Evolutionary conservation across 2,888 invertebrate genomes (phyloP).

Genomic region (Mesorhabditis spiculigera): DNA sequence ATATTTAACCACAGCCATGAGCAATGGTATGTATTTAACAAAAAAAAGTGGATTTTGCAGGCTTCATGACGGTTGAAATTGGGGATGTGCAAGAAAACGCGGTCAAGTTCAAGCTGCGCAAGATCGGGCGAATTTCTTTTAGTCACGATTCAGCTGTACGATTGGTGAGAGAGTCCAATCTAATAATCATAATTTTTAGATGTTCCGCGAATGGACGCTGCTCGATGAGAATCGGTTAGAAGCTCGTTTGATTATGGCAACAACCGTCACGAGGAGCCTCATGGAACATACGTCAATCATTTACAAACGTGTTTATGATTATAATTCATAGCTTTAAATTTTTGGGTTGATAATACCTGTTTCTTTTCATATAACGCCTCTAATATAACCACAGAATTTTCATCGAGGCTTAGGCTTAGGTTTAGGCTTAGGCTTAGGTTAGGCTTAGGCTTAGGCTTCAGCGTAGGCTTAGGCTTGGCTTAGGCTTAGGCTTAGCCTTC

Average conservation of each 20-base stretch:
- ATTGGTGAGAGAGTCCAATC: conserved; percentile 28
- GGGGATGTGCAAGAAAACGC: conserved; percentile 46
- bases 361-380: too few species aligned
- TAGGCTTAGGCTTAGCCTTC: too few species aligned
- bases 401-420: too few species aligned
- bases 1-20: conserved; percentile 54
- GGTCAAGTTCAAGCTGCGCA: conserved; percentile 42
- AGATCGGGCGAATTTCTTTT: conserved; percentile 54
- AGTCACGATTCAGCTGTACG: conserved; percentile 54
- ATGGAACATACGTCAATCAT: conserved; percentile 53
- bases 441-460: too few species aligned
- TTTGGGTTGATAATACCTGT: too few species aligned
- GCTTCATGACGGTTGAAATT: conserved; percentile 53
- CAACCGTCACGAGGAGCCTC: conserved; percentile 44
- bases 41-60: conserved; percentile 20
- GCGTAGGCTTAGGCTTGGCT: too few species aligned
- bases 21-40: conserved; percentile 39
- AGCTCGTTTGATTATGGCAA: conserved; percentile 52
- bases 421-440: too few species aligned
- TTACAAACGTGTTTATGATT: conserved; percentile 47
- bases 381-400: too few species aligned
- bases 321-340: not conserved
- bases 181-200: conserved; percentile 23
- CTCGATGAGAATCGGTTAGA: conserved; percentile 52
- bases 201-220: conserved; percentile 57